A percentile compares a stretch with the other conserved stretches of the same genome.
Evolutionary conservation across 1,140 invertebrate species (phyloP).

Genomic region (Drosophila malerkotliana): DNA sequence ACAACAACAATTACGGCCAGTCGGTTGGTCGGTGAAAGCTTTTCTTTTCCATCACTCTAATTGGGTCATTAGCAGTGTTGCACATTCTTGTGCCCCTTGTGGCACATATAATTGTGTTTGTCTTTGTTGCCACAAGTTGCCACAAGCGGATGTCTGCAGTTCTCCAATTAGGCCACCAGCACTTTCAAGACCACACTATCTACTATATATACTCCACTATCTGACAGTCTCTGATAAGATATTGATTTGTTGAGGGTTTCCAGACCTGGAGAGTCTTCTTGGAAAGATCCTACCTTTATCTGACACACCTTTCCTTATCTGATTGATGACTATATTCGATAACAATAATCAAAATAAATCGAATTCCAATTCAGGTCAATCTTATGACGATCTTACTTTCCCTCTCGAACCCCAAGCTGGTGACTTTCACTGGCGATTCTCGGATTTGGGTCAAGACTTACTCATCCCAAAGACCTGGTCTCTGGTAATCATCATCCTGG

Average conservation of each 20-base stretch:
- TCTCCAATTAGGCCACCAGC: neutral
- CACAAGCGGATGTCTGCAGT: too few relatives aligned
- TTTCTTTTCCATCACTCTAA: constrained; percentile 43
- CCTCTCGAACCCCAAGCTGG: constrained; percentile 9
- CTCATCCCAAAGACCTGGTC: constrained; percentile 29
- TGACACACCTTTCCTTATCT: too few relatives aligned
- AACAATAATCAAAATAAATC: too few relatives aligned
- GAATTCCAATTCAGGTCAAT: neutral
- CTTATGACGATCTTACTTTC: constrained; percentile 1
- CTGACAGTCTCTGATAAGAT: neutral
- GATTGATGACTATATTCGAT: too few relatives aligned
- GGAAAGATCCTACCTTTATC: too few relatives aligned
- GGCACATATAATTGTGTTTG: constrained; percentile 30
- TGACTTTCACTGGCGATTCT: constrained; percentile 57
- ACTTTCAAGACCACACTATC: constrained; percentile 6
- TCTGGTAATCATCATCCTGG: constrained; percentile 27
- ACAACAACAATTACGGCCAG: neutral
- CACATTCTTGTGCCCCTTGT: constrained; percentile 37
- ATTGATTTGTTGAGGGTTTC: neutral
- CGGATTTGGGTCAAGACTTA: constrained; percentile 52
- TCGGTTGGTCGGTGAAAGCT: constrained; percentile 37
- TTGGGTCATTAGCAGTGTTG: constrained; percentile 67
- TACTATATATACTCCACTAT: too few relatives aligned
- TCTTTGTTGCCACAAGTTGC: neutral
- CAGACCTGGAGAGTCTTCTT: too few relatives aligned